A percentile compares a stretch with the other conserved stretches of the same genome.
Conservation (phyloP, 2,113 vertebrate species). For the Artemisiospiza belli region DNA sequence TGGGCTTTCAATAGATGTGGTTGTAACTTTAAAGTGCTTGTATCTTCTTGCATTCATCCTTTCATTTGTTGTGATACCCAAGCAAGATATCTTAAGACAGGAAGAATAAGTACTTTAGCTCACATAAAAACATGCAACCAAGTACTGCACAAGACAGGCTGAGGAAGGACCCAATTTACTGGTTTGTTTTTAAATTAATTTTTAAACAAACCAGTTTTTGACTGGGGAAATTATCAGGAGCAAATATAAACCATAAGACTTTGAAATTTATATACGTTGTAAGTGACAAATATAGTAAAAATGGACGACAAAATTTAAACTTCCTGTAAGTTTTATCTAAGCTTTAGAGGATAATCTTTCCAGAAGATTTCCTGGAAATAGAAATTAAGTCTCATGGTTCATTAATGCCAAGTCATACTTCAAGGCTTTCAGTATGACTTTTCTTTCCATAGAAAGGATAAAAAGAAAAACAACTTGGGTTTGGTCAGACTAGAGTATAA, state of each 20-base stretch:
- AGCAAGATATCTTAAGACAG: constrained; percentile 87
- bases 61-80: constrained; percentile 98
- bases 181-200: not conserved
- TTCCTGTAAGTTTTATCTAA: not conserved
- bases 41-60: constrained; percentile 99
- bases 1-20: constrained; percentile 98
- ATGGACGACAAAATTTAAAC: not conserved
- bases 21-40: constrained; percentile 99
- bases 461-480: not conserved
- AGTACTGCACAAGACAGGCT: not conserved
- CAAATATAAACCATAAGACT: not conserved
- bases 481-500: not conserved
- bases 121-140: not conserved
- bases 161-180: not conserved
- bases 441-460: not conserved
- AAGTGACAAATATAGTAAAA: not conserved
- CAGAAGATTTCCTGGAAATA: not conserved
- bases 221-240: not conserved
- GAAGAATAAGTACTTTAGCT: not conserved
- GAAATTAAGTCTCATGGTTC: not conserved
- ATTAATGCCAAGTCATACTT: not conserved
- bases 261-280: not conserved
- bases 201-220: not conserved
- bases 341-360: not conserved
- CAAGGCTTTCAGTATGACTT: not conserved